These are phyloP conservation scores for Anas bahamensis DNA, from an alignment of 2,797 vertebrate genomes.

Conservation along the genomic window DNA sequence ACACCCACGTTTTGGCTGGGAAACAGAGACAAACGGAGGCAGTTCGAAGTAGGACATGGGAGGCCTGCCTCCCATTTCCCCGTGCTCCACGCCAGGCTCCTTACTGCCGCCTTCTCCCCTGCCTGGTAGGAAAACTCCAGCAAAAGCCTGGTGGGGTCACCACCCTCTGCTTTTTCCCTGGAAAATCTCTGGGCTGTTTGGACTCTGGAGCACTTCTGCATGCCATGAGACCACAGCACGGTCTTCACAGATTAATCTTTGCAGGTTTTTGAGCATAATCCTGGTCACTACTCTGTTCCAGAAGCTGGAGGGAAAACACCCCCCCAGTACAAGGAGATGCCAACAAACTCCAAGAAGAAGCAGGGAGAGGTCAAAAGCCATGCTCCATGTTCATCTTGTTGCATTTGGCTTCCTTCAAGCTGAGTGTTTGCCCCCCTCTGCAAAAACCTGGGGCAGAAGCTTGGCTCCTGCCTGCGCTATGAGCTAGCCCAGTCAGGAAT, in stretches of 20 bases:
- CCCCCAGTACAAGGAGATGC: neutral
- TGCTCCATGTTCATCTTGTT: neutral
- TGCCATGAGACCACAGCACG: neutral
- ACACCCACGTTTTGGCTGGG: constrained; percentile 47
- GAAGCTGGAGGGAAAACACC: neutral
- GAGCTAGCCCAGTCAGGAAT: constrained; percentile 13
- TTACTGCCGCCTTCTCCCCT: neutral
- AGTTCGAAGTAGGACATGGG: constrained; percentile 2
- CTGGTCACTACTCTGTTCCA: neutral
- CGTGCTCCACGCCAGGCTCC: neutral
- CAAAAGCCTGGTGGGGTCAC: neutral
- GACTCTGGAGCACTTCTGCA: neutral
- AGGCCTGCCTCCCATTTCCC: constrained; percentile 12
- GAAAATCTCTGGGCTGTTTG: neutral
- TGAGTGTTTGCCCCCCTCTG: neutral
- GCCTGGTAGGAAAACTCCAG: neutral
- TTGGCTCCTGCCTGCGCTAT: neutral
- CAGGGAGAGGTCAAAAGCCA: neutral
- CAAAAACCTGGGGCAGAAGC: neutral
- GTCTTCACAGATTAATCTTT: neutral
- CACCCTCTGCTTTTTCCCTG: neutral
- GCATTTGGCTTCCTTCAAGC: neutral
- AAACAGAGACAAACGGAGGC: constrained; percentile 45
- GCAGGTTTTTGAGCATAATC: neutral
- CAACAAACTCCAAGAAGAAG: neutral